Base-by-base conservation (phyloP, 2,113 vertebrate genomes). In the Syngnathoides biaculeatus region DNA sequence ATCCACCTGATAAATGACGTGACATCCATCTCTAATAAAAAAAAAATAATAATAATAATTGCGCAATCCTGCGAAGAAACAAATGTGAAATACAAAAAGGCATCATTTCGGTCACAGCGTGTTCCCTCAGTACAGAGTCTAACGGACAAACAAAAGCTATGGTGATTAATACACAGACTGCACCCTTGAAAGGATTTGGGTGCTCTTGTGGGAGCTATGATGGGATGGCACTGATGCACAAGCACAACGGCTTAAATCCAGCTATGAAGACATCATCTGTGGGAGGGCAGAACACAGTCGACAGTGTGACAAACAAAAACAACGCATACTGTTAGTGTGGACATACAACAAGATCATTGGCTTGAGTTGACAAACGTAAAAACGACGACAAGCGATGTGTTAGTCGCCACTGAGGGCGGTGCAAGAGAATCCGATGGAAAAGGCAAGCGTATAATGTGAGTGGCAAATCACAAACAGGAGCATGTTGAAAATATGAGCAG, bases 231-330 rank as follows among this genome's bases (percentile, higher is more conserved):
- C 79, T 35, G 82, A 84, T 72, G 83, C 35, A 83, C 78, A 76
- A 67, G 66, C 73, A 50, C 40, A 67, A 64, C 2, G 63, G 66
- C 68, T 79, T 68, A 84, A 70, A 78, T 79, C 67, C 67, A 76
- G 72, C 63, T 67, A 58, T 74, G 77, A 79, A 65, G 75, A 78
- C 67, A 67, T 83, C 85, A 87, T 86, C 80, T 83, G 47, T 13
- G 12, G 68, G 74, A 48, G 78, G 74, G 61, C 42, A 75, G 74
- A 81, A 83, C 84, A 89, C 84, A 88, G 79, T 77, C 68, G 79
- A 86, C 78, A 83, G 66, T 86, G 81, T 86, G 73, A 79, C 79
- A 84, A 72, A 38, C 39, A 76, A 68, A 85, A 86, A 88, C 74
- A 88, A 88, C 72, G 64, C 80, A 82, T 68, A 66, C 57, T 81